Evolutionary conservation across 2,113 vertebrate species (phyloP).

Genomic region (Lota lota): DNA sequence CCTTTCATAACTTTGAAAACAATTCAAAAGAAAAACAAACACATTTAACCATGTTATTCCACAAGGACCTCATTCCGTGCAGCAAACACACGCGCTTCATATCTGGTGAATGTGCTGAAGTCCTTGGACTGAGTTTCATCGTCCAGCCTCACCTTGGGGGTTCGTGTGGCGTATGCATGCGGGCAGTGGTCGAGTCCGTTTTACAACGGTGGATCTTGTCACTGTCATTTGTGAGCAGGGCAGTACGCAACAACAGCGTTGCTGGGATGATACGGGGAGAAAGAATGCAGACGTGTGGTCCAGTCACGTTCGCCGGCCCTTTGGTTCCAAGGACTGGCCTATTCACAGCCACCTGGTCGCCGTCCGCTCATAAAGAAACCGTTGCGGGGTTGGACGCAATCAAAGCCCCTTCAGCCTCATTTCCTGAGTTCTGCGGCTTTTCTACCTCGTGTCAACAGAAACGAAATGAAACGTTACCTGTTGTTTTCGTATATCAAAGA

Average conservation of each 20-base stretch:
- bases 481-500: slow-evolving; percentile 33
- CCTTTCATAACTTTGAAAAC: no score
- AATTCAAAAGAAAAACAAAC: no score
- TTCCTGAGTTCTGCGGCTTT: slow-evolving; percentile 76
- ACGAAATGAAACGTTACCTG: slow-evolving; percentile 77
- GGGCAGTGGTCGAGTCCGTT: no score
- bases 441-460: slow-evolving; percentile 88
- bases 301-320: slow-evolving; percentile 45
- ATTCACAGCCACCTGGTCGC: slow-evolving; percentile 51
- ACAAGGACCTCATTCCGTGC: no score
- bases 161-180: no score
- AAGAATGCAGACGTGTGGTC: slow-evolving; percentile 38
- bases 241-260: slow-evolving; percentile 25
- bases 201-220: neutral
- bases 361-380: slow-evolving; percentile 60
- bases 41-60: no score
- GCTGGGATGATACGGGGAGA: slow-evolving; percentile 41
- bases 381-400: slow-evolving; percentile 73
- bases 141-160: no score
- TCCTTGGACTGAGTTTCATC: no score
- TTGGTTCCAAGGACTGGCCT: slow-evolving; percentile 45
- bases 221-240: neutral
- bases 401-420: slow-evolving; percentile 81
- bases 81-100: no score
- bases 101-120: no score